Evolutionary conservation across 2,113 vertebrate genomes (phyloP), one percentile per base, ranked within the genome.

Genomic region (Heterotis niloticus): DNA sequence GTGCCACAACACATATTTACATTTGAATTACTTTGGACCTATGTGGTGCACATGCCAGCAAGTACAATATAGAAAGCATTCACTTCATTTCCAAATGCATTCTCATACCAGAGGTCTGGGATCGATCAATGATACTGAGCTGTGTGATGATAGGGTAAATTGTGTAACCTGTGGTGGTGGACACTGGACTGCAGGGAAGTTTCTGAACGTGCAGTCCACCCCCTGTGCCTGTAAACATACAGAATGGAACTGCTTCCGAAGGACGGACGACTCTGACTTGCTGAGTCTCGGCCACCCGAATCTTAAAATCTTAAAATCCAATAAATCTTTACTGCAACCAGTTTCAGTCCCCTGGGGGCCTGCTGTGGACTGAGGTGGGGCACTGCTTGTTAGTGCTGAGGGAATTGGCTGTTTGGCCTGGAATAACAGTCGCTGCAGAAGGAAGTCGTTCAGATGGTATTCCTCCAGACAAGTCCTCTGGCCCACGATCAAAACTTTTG

Each of bases 391-490:
- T 54, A 72, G 18, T 9, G n/a, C 64, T 74, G 67, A 75, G 71
- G 70, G 73, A 73, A 83, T 78, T 65, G 10, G 14, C 67, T 17
- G 23, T 64, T 81, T 51, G 67, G 74, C 64, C 62, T 66, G 11
- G 80, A 77, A 59, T 70, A 78, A 44, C 73, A 13, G 34, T 44
- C 7, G 7, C 80, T 66, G 24, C 54, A 75, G 76, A 54, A 67
- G 77, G 20, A 64, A 29, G 23, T 64, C 26, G 56, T 75, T 82
- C 51, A 64, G 74, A 82, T 78, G 57, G 80, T 74, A 79, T 80
- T 52, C 75, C 51, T 81, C 80, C 1, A 83, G 82, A 77, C 29
- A 24, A 74, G 20, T 79, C 65, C 66, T 11, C 71, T 73, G 69
- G 78, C 52, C 68, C 28, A 23, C 59, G 56, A 78, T 29, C 66